These are phyloP conservation scores for Mormoops blainvillei DNA, from an alignment of 2,113 vertebrate species.

Conservation along the genomic window DNA sequence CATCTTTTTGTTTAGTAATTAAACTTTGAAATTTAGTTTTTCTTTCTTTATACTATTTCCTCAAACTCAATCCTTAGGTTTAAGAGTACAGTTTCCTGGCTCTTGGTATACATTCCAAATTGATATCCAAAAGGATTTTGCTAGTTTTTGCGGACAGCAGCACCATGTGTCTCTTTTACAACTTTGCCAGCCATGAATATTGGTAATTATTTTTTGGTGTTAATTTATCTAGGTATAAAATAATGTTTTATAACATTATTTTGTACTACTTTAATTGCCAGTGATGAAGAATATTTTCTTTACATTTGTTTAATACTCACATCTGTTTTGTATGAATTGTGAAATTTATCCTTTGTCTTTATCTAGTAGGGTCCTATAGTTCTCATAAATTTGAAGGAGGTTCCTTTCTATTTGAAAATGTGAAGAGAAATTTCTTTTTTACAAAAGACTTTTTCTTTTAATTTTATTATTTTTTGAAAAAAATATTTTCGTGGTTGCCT, in stretches of 20 bases:
- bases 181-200: background rate
- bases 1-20: background rate
- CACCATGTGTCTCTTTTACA: background rate
- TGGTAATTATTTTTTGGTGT: background rate
- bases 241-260: conserved; percentile 14
- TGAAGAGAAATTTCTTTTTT: background rate
- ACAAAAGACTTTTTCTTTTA: background rate
- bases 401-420: background rate
- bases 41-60: conserved; percentile 4
- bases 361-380: background rate
- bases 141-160: background rate
- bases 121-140: background rate
- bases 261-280: background rate
- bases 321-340: background rate
- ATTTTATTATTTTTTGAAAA: conserved; percentile 7
- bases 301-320: background rate
- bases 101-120: background rate
- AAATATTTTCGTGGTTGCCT: background rate
- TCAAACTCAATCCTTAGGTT: background rate
- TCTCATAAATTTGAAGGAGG: background rate
- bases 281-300: background rate
- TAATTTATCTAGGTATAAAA: conserved; percentile 24
- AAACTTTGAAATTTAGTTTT: background rate
- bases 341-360: background rate
- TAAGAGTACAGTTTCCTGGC: background rate